Evolutionary conservation across 1,140 invertebrate genomes (phyloP).

Genomic region (Drosophila asahinai): DNA sequence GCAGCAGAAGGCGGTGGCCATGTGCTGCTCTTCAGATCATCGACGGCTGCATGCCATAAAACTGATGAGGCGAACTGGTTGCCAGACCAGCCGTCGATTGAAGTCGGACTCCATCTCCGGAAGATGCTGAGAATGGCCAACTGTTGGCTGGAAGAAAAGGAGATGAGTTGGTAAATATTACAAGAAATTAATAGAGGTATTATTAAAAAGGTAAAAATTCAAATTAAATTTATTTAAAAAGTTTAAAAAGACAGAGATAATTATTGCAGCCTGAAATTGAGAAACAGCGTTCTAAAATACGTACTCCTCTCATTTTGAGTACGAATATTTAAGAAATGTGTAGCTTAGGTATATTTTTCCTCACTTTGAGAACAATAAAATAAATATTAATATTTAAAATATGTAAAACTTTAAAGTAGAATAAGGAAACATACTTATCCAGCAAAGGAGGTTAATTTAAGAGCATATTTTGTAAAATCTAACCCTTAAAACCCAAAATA

Average conservation of each 20-base stretch:
- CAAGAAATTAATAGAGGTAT: neutral
- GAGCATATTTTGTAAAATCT: no score
- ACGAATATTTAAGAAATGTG: no score
- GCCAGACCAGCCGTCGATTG: slow-evolving; percentile 32
- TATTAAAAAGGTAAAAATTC: neutral
- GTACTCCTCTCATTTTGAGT: no score
- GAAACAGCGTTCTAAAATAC: no score
- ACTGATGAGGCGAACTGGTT: slow-evolving; percentile 75
- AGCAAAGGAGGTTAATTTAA: neutral
- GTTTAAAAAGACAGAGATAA: no score
- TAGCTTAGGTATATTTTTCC: no score
- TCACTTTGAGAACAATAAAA: no score
- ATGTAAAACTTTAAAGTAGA: no score
- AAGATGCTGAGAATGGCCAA: neutral
- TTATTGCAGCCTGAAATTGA: no score
- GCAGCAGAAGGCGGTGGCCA: slow-evolving; percentile 59
- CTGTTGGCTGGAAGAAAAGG: neutral
- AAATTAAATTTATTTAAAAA: neutral
- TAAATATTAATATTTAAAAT: no score
- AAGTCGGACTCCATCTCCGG: neutral
- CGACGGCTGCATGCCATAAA: slow-evolving; percentile 63
- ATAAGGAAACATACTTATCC: no score
- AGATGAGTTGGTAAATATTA: slow-evolving; percentile 7
- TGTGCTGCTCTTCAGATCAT: slow-evolving; percentile 55
- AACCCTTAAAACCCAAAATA: no score